Evolutionary conservation across 1,140 invertebrate genomes (phyloP).

Genomic region (Branchinecta lindahli): DNA sequence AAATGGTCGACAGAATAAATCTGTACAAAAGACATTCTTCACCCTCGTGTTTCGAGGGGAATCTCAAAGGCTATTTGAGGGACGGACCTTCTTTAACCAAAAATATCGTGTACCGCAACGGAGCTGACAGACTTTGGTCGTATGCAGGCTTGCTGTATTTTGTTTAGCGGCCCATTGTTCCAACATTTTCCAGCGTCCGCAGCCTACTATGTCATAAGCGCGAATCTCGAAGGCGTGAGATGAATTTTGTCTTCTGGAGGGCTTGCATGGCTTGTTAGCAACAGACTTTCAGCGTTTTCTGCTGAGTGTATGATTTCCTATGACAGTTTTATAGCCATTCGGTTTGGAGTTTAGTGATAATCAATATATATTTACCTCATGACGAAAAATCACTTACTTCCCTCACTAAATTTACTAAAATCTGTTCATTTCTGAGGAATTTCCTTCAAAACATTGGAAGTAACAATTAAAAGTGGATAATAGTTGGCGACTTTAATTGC

Average conservation of each 20-base stretch:
- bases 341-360: slow-evolving; percentile 1
- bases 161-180: no score
- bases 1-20: no score
- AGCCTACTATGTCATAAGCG: neutral
- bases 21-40: no score
- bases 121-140: no score
- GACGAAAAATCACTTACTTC: neutral
- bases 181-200: no score
- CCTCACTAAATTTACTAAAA: slow-evolving; percentile 1
- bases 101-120: no score
- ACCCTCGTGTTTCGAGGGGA: no score
- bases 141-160: no score
- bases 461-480: neutral
- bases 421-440: neutral
- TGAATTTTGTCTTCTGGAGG: neutral
- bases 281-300: neutral
- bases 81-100: no score
- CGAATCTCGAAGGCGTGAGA: neutral
- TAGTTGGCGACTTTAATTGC: neutral
- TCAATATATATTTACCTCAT: slow-evolving; percentile 6
- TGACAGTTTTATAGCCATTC: slow-evolving; percentile 1
- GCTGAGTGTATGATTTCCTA: neutral
- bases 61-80: no score
- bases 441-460: slow-evolving; percentile 9
- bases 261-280: slow-evolving; percentile 1